phyloP scores from a whole-genome alignment of 2,888 invertebrate genomes.

The Anoncus sp. region DNA sequence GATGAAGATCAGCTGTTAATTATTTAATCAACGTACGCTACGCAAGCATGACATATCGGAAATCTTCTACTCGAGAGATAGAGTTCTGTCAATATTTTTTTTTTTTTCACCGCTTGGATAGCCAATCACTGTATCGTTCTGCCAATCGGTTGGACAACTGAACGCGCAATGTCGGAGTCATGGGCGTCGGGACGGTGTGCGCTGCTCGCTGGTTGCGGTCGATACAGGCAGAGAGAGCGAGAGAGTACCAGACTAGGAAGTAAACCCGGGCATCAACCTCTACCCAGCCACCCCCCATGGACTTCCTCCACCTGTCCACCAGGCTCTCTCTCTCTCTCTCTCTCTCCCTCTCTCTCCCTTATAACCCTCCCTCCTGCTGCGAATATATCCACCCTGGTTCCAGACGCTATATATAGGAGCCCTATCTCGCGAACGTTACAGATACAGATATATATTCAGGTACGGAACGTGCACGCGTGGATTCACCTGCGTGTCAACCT shows the following conservation, averaged over 20 bases:
- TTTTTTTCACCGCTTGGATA: slow-evolving; percentile 9
- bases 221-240: slow-evolving; percentile 75
- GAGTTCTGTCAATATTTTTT: too few relatives aligned
- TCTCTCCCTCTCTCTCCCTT: slow-evolving; percentile 66
- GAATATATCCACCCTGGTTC: slow-evolving; percentile 25
- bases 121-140: slow-evolving; percentile 28
- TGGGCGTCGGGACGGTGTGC: slow-evolving; percentile 75
- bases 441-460: slow-evolving; percentile 17
- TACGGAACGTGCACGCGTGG: slow-evolving; percentile 21
- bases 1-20: too few relatives aligned
- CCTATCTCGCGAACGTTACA: slow-evolving; percentile 42
- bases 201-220: slow-evolving; percentile 76
- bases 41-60: too few relatives aligned
- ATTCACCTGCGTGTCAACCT: slow-evolving; percentile 43
- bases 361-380: slow-evolving; percentile 23
- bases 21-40: too few relatives aligned
- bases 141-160: slow-evolving; percentile 53
- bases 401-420: slow-evolving; percentile 20
- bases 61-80: too few relatives aligned
- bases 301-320: slow-evolving; percentile 70
- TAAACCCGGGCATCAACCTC: slow-evolving; percentile 82
- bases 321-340: slow-evolving; percentile 53
- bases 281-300: slow-evolving; percentile 70
- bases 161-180: slow-evolving; percentile 58
- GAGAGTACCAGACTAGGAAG: slow-evolving; percentile 79